phyloP scores from a whole-genome alignment of 2,888 invertebrate species.

The Eupithecia abbreviata region DNA sequence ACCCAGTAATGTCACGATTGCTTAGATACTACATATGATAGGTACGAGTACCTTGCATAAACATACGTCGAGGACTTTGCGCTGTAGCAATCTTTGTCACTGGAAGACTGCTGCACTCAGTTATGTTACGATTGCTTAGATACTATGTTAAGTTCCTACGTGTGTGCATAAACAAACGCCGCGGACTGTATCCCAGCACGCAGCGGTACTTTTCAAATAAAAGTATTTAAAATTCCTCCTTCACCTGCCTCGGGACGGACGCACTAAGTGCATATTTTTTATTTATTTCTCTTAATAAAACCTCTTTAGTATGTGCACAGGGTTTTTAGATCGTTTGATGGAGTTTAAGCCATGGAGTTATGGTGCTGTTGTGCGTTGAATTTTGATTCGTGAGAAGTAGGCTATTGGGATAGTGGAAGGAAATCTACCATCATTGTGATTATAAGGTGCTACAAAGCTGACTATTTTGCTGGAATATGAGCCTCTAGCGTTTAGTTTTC shows the following conservation, averaged over 20 bases:
- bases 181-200: constrained; percentile 13
- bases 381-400: constrained; percentile 37
- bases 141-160: too few relatives aligned
- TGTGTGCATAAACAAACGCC: neutral
- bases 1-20: too few relatives aligned
- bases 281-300: constrained; percentile 12
- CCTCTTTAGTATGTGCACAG: constrained; percentile 37
- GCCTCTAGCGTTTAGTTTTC: too few relatives aligned
- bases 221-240: constrained; percentile 30
- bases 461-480: neutral
- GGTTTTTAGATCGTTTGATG: constrained; percentile 39
- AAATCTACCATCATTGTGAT: too few relatives aligned
- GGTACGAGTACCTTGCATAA: too few relatives aligned
- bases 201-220: constrained; percentile 32
- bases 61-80: too few relatives aligned
- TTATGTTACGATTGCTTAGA: too few relatives aligned
- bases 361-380: constrained; percentile 21
- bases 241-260: constrained; percentile 25
- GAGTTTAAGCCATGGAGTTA: constrained; percentile 33
- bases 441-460: neutral
- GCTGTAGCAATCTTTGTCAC: too few relatives aligned
- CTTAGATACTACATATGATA: too few relatives aligned
- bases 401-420: neutral
- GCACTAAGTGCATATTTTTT: constrained; percentile 23
- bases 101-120: too few relatives aligned